phyloP scores from a whole-genome alignment of 2,797 vertebrate genomes.

The Hypotaenidia okinawae region DNA sequence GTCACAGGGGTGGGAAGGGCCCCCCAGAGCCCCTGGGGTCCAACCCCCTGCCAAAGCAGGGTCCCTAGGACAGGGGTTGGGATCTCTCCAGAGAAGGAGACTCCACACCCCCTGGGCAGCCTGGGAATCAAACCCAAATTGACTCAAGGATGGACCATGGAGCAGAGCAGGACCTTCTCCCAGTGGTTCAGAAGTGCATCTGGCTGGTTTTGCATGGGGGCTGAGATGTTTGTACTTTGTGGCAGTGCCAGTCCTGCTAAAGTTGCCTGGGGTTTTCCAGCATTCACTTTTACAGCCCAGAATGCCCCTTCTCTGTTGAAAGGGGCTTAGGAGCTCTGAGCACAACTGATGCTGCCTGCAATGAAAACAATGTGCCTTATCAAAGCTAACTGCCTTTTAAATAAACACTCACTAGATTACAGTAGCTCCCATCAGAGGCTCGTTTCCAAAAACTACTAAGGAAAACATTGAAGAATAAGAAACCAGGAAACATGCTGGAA shows the following conservation, averaged over 20 bases:
- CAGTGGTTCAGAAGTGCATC: too few relatives aligned
- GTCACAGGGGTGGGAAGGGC: too few relatives aligned
- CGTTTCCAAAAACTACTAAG: neutral
- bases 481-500: neutral
- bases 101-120: too few relatives aligned
- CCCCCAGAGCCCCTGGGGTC: too few relatives aligned
- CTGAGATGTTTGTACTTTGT: neutral
- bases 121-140: too few relatives aligned
- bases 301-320: neutral
- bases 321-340: neutral
- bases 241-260: neutral
- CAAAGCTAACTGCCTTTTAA: neutral
- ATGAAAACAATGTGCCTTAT: neutral
- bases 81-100: too few relatives aligned
- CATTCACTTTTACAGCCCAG: neutral
- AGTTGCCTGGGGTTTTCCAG: neutral
- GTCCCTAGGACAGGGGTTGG: too few relatives aligned
- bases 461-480: neutral
- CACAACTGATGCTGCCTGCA: neutral
- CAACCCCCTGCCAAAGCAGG: too few relatives aligned
- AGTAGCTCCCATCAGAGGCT: neutral
- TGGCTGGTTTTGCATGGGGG: neutral
- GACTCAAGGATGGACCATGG: too few relatives aligned
- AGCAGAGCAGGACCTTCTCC: too few relatives aligned
- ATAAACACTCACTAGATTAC: neutral